Evolutionary conservation across 2,113 vertebrate species (phyloP).

Genomic region (Alouatta palliata): DNA sequence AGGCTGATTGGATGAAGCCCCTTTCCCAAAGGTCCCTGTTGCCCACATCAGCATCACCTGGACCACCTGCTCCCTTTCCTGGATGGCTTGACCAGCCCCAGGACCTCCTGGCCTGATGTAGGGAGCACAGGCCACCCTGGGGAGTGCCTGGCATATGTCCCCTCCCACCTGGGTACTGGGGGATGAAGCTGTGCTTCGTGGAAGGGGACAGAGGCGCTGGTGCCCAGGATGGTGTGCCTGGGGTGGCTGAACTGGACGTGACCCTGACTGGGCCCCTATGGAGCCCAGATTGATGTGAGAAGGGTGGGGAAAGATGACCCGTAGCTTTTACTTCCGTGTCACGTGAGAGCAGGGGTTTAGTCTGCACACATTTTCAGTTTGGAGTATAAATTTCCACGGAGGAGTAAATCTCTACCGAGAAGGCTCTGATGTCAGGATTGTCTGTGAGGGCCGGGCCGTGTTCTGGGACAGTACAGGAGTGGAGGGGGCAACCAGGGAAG

Average conservation of each 20-base stretch:
- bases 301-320: background rate
- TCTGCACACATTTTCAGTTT: background rate
- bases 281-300: background rate
- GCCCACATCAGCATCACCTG: background rate
- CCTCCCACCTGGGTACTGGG: background rate
- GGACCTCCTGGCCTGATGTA: background rate
- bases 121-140: background rate
- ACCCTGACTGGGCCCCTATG: constrained; percentile 46
- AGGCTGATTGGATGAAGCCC: accelerated
- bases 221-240: background rate
- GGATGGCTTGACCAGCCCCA: background rate
- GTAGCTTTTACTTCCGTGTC: background rate
- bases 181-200: accelerated
- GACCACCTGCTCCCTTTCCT: accelerated
- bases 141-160: background rate
- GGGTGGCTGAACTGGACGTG: background rate
- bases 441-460: background rate
- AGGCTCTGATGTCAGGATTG: background rate
- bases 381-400: background rate
- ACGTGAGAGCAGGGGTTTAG: background rate
- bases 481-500: background rate
- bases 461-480: background rate
- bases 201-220: background rate
- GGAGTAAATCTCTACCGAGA: background rate
- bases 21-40: background rate